These are phyloP conservation scores for Cryptosula pallasiana DNA, from an alignment of 2,888 invertebrate species.

Conservation along the genomic window DNA sequence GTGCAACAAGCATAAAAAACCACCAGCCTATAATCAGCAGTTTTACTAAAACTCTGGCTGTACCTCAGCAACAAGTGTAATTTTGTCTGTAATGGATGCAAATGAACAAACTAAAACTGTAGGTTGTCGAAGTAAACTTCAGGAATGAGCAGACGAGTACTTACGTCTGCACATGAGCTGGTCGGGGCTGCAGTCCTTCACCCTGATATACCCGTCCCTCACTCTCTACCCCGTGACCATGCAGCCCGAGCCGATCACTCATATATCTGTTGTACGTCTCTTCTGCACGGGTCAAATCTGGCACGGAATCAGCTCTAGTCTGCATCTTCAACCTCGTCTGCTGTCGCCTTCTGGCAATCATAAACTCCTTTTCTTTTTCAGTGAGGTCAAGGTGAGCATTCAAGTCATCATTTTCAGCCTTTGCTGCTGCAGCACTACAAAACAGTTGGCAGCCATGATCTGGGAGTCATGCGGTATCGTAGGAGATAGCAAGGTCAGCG, in stretches of 20 bases:
- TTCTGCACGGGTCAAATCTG: not conserved
- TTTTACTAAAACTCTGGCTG: too few species aligned
- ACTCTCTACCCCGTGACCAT: not conserved
- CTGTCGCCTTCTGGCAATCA: constrained; percentile 24
- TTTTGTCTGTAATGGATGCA: too few species aligned
- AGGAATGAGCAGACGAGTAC: too few species aligned
- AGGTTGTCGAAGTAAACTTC: too few species aligned
- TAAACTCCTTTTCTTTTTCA: constrained; percentile 36
- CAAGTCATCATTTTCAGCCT: constrained; percentile 32
- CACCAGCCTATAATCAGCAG: too few species aligned
- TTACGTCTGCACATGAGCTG: constrained; percentile 4
- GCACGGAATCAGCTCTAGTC: constrained; percentile 18
- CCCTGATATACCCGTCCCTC: not conserved
- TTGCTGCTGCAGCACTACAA: constrained; percentile 13
- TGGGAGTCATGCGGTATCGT: too few species aligned
- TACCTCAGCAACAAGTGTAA: too few species aligned
- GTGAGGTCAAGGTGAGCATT: constrained; percentile 40
- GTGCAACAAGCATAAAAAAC: too few species aligned
- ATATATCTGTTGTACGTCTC: constrained; percentile 7
- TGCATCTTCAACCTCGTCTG: constrained; percentile 11
- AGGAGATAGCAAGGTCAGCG: too few species aligned
- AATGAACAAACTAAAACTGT: too few species aligned
- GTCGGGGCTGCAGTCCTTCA: not conserved
- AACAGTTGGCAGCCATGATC: too few species aligned
- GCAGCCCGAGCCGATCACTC: not conserved